These are phyloP conservation scores for Ceratosolen fusciceps DNA, from an alignment of 1,140 invertebrate genomes.

Conservation along the genomic window DNA sequence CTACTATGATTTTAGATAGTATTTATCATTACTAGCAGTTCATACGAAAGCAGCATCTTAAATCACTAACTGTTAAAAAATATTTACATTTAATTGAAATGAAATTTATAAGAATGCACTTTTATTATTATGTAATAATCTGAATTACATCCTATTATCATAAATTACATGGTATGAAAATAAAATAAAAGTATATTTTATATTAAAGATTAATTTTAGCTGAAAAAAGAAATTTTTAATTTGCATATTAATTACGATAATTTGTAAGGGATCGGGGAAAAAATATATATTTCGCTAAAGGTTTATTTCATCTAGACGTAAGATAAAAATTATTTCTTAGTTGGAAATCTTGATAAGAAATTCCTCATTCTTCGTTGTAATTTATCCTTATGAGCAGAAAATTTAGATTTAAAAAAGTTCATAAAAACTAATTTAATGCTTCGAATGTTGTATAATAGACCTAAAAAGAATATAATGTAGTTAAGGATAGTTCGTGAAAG, in stretches of 20 bases:
- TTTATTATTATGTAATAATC: background rate
- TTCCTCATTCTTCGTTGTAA: constrained; percentile 1
- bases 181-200: background rate
- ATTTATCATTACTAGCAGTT: no score
- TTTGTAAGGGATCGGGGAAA: background rate
- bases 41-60: no score
- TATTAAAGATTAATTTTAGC: background rate
- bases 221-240: background rate
- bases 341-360: background rate
- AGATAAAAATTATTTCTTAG: background rate
- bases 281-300: background rate
- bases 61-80: no score
- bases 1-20: no score
- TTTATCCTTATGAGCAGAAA: background rate
- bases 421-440: background rate
- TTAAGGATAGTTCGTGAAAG: no score
- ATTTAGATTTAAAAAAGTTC: background rate
- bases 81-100: background rate
- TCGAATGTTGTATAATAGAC: background rate
- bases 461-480: no score
- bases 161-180: background rate
- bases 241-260: background rate
- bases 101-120: background rate
- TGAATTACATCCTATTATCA: background rate
- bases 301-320: background rate